These are phyloP conservation scores for Benitochromis conjunctus DNA, from an alignment of 2,113 vertebrate species.

Conservation along the genomic window DNA sequence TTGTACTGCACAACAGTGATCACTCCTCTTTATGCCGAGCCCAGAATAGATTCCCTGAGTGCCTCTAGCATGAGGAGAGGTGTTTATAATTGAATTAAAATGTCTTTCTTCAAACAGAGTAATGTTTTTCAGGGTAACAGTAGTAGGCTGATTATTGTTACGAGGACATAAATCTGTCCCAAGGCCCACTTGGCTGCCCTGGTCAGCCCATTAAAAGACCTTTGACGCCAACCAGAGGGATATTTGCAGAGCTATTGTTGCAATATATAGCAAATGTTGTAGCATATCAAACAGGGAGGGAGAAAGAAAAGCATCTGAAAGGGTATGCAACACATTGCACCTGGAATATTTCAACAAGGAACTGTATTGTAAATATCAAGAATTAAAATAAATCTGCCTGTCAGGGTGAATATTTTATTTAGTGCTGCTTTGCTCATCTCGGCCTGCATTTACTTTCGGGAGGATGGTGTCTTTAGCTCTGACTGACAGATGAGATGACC, in stretches of 20 bases:
- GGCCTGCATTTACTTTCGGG: conserved; percentile 11
- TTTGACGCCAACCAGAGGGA: conserved; percentile 58
- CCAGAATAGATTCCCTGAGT: conserved; percentile 27
- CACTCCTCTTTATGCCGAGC: background rate
- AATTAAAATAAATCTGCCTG: background rate
- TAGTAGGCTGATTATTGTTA: conserved; percentile 72
- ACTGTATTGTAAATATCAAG: background rate
- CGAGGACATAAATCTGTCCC: conserved; percentile 66
- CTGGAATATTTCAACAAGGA: background rate
- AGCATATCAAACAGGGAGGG: background rate
- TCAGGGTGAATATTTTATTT: background rate
- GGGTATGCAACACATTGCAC: background rate
- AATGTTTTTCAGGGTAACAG: conserved; percentile 64
- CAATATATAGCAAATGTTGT: background rate
- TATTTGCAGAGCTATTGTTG: conserved; percentile 73
- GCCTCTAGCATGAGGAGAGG: conserved; percentile 48
- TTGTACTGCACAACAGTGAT: background rate
- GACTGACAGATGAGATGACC: conserved; percentile 64
- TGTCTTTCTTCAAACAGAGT: conserved; percentile 57
- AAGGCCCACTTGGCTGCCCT: conserved; percentile 37
- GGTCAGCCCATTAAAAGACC: conserved; percentile 51
- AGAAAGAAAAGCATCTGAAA: background rate
- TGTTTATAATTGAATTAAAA: conserved; percentile 69
- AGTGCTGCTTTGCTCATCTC: background rate
- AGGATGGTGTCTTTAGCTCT: conserved; percentile 23